Base-by-base conservation (phyloP, 2,888 invertebrate species). In the Ennomos fuscantarius region DNA sequence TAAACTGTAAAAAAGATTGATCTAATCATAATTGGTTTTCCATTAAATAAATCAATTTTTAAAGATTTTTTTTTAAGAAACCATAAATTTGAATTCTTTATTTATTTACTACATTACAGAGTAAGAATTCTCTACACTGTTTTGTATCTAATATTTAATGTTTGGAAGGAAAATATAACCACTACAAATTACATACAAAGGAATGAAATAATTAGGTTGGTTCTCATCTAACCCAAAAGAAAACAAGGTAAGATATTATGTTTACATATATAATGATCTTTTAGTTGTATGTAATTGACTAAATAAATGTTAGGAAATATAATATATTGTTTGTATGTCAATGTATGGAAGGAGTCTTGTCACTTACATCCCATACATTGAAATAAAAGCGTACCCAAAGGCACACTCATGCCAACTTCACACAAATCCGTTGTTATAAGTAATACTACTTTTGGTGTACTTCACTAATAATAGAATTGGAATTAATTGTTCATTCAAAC, bases 351-450 rank as follows among this genome's bases (percentile, higher is more conserved):
- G 79, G 78, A 61, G 48, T 61, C 55, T 55, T 60, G 65, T n/a
- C 78, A 73, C 24, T 24, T 24, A 24, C 24, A 24, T 82, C 77
- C 81, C 82, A 82, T 82, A 82, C 81, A 81, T 77, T 78, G 82
- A 73, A 62, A 66, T 63, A 68, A 34, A 52, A 9, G 65, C 72
- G 69, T 68, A 63, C 52, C 59, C 48, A 60, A 54, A 58, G 55
- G 24, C 53, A 15, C 15, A 24, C 24, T 24, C 24, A 46, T 42
- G 39, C n/a, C 37, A 37, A 56, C 51, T 59, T 48, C 42, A 60
- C 44, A 62, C 58, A 67, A 61, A 58, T 51, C 13, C 62, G 63
- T 51, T 56, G 45, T 55, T 48, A 51, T 60, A 54, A 57, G 63
- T 76, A 76, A 80, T 76, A 76, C 77, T 78, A 77, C 74, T 69